A percentile compares a stretch with the other conserved stretches of the same genome.
Evolutionary conservation across 2,888 invertebrate genomes (phyloP).

Genomic region (Cryptosula pallasiana): DNA sequence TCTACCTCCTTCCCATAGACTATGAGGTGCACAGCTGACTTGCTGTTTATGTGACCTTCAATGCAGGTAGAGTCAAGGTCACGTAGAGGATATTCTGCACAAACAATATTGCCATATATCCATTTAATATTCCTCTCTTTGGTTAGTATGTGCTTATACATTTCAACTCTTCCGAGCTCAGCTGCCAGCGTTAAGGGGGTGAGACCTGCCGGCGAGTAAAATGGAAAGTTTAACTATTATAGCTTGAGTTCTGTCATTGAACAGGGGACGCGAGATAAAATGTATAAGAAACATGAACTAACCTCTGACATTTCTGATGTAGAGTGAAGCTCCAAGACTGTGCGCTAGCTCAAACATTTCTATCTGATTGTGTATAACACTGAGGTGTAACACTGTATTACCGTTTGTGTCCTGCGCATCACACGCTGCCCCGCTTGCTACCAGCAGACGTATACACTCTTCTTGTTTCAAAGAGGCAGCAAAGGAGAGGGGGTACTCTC

Average conservation of each 20-base stretch:
- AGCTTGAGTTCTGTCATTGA: no score
- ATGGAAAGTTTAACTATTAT: no score
- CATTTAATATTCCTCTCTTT: constrained; percentile 94
- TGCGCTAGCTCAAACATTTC: constrained; percentile 28
- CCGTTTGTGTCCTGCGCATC: constrained; percentile 95
- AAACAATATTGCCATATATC: constrained; percentile 91
- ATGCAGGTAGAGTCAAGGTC: constrained; percentile 93
- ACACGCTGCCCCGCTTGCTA: constrained; percentile 90
- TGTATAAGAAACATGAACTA: no score
- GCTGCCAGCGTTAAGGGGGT: constrained; percentile 91
- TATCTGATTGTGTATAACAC: constrained; percentile 78
- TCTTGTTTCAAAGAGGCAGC: constrained; percentile 95
- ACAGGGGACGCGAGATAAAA: no score
- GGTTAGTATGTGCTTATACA: constrained; percentile 95
- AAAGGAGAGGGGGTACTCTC: constrained; percentile 92
- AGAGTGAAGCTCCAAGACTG: neutral
- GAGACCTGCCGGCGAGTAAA: constrained; percentile 65
- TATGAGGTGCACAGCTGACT: constrained; percentile 88
- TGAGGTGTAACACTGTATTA: constrained; percentile 91
- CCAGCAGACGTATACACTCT: constrained; percentile 87
- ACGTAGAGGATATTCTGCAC: constrained; percentile 90
- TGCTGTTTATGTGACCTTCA: constrained; percentile 84
- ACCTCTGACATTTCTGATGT: neutral
- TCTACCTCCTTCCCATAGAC: constrained; percentile 71
- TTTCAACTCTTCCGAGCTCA: constrained; percentile 83